Evolutionary conservation across 2,888 invertebrate genomes (phyloP).

Genomic region (Andrena praecox): DNA sequence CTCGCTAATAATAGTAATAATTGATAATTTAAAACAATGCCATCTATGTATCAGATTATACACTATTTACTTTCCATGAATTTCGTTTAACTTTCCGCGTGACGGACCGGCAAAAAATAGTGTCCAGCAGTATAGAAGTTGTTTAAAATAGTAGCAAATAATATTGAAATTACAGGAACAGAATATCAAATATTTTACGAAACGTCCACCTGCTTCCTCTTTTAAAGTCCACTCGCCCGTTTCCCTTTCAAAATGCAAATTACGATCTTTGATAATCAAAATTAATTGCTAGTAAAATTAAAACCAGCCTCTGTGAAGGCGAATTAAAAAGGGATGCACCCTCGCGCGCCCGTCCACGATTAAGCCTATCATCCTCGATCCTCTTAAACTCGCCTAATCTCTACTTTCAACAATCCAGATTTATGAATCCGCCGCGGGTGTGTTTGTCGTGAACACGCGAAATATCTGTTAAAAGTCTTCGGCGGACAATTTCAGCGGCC

Average conservation of each 20-base stretch:
- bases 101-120: no score
- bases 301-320: slow-evolving; percentile 1
- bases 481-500: slow-evolving; percentile 21
- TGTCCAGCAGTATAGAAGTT: background rate
- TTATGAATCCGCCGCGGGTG: slow-evolving; percentile 38
- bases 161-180: background rate
- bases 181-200: background rate
- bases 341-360: slow-evolving; percentile 54
- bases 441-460: slow-evolving; percentile 45
- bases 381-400: slow-evolving; percentile 65
- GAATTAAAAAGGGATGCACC: slow-evolving; percentile 34
- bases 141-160: background rate
- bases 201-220: background rate
- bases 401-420: slow-evolving; percentile 59
- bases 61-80: no score
- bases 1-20: no score
- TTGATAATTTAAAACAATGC: no score
- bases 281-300: slow-evolving; percentile 19
- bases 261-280: slow-evolving; percentile 9
- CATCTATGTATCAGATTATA: no score
- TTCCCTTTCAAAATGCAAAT: background rate
- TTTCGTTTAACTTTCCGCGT: no score
- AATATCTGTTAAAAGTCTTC: slow-evolving; percentile 29
- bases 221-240: background rate
- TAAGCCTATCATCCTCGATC: slow-evolving; percentile 66